Base-by-base conservation (phyloP, 2,888 invertebrate genomes). In the Tortricodes alternella region DNA sequence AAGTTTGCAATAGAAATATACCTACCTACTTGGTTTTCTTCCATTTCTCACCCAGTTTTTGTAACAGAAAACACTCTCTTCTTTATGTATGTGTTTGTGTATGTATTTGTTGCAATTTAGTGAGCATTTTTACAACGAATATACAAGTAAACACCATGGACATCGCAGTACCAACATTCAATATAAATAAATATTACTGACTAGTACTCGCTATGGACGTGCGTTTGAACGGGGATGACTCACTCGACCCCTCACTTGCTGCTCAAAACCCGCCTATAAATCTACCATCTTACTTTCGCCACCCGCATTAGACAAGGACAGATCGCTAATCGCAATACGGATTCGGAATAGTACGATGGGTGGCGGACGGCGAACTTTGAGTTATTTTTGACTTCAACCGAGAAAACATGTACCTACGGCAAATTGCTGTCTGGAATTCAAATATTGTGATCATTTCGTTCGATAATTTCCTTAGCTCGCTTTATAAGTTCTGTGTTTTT, bases 361-460 rank as follows among this genome's bases (percentile, higher is more conserved):
- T 62, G 57, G 64, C 62, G 76, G 76, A 60, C 78, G 73, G 68
- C 78, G 78, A 77, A 78, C 78, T 74, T 73, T 38, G 59, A 69
- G 70, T 70, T 76, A 78, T 77, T 78, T 78, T 74, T 72, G 70
- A 68, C 70, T 68, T 63, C 53, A 63, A 44, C 44, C 44, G 13
- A 49, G 55, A 56, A 49, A 56, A 43, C 49, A 35, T 49, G 35
- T 46, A 46, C n/a, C n/a, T n/a, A n/a, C 49, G 43, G 35, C 15
- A 41, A 55, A 43, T 56, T 49, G 50, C 56, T 23, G 37, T 13
- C 29, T 44, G 49, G 56, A 50, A 56, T 56, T 56, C 56, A 37
- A 50, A 56, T 50, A 49, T 16, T 16, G 29, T 38, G 49, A 46
- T 46, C 34, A 27, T 34, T 46, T 19, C 29, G 6, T 2, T 5